Percentiles rank a stretch among this genome's conserved stretches.
phyloP scores from a whole-genome alignment of 2,888 invertebrate genomes.

The Autographa gamma region DNA sequence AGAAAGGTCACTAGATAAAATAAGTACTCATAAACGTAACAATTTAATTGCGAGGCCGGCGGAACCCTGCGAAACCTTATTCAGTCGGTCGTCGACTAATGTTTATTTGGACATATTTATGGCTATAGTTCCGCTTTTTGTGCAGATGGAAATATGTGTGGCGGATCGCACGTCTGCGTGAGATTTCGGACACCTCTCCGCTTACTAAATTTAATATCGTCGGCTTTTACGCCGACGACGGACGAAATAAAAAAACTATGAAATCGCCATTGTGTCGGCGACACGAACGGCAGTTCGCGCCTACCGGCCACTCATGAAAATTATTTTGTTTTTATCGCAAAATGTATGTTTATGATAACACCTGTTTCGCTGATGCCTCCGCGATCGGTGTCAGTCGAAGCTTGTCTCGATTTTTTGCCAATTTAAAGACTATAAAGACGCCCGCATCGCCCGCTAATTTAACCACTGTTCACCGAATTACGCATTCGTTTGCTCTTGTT shows the following conservation, averaged over 20 bases:
- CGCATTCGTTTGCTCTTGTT: constrained; percentile 77
- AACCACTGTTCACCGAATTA: constrained; percentile 87
- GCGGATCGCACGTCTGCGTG: constrained; percentile 89
- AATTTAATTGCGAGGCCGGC: constrained; percentile 66
- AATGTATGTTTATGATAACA: constrained; percentile 89
- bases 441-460: constrained; percentile 88
- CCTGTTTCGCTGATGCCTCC: constrained; percentile 88
- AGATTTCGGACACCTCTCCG: constrained; percentile 89
- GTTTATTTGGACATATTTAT: constrained; percentile 90
- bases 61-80: constrained; percentile 79
- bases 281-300: constrained; percentile 88
- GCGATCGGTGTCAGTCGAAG: constrained; percentile 86
- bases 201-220: constrained; percentile 89
- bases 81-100: constrained; percentile 83
- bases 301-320: constrained; percentile 88
- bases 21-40: constrained; percentile 29
- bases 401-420: constrained; percentile 88
- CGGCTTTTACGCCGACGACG: constrained; percentile 85
- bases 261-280: constrained; percentile 88
- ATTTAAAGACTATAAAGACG: constrained; percentile 88
- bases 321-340: constrained; percentile 88
- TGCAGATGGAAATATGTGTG: constrained; percentile 89
- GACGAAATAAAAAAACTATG: constrained; percentile 83
- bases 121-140: constrained; percentile 89
- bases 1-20: constrained; percentile 17